A percentile compares a stretch with the other conserved stretches of the same genome.
phyloP scores from a whole-genome alignment of 2,888 invertebrate species.

The Drosophila testacea region DNA sequence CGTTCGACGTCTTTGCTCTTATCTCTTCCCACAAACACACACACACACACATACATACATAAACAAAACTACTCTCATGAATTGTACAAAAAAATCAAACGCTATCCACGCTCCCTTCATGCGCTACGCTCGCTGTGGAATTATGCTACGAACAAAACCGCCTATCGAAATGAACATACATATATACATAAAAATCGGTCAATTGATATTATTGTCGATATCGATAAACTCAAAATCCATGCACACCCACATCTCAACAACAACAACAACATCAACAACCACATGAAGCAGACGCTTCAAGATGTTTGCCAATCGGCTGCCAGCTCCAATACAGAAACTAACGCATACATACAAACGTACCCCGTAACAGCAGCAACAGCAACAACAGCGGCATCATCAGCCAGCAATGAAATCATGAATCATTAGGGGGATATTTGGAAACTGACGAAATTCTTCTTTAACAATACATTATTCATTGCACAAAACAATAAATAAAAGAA shows the following conservation, averaged over 20 bases:
- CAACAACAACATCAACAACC: conserved; percentile 35
- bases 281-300: conserved; percentile 83
- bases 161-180: conserved; percentile 49
- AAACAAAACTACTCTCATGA: conserved; percentile 55
- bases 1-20: conserved; percentile 78
- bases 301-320: conserved; percentile 83
- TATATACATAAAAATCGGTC: conserved; percentile 41
- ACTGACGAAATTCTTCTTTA: conserved; percentile 45
- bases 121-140: conserved; percentile 78
- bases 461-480: conserved; percentile 58
- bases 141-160: conserved; percentile 39
- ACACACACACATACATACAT: conserved; percentile 31
- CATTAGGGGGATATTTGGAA: conserved; percentile 50
- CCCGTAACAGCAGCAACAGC: conserved; percentile 30
- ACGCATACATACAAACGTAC: conserved; percentile 58
- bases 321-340: conserved; percentile 70
- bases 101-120: conserved; percentile 76
- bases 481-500: conserved; percentile 17
- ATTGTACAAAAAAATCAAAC: conserved; percentile 68
- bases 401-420: conserved; percentile 70
- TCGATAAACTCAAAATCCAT: conserved; percentile 23
- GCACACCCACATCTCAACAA: conserved; percentile 40
- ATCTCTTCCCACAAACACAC: conserved; percentile 71
- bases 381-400: conserved; percentile 24
- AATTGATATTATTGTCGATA: conserved; percentile 22